Conservation (phyloP, 2,888 invertebrate species). For the Auanema sp. region DNA sequence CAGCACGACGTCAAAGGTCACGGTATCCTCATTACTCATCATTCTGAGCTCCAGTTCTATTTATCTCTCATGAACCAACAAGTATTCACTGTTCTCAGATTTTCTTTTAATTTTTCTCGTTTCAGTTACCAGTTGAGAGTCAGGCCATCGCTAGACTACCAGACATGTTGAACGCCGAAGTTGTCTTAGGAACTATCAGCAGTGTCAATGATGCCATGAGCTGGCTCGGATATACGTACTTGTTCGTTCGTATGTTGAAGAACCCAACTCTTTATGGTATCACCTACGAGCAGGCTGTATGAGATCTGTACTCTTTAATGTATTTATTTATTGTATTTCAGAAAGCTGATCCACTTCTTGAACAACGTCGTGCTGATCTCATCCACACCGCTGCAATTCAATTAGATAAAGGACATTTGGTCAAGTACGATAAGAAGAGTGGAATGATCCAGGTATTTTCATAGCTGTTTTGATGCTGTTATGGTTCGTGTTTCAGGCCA, state of each 20-base stretch:
- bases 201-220: conserved; percentile 86
- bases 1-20: conserved; percentile 97
- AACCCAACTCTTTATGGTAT: conserved; percentile 88
- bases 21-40: conserved; percentile 94
- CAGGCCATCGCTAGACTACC: conserved; percentile 89
- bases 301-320: conserved; percentile 8
- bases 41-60: conserved; percentile 97
- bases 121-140: conserved; percentile 86
- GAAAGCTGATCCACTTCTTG: conserved; percentile 82
- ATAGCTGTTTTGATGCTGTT: background rate
- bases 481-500: conserved; percentile 72
- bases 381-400: conserved; percentile 89
- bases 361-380: conserved; percentile 87
- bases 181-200: conserved; percentile 90
- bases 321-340: conserved; percentile 31
- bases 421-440: conserved; percentile 91
- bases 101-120: background rate
- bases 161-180: conserved; percentile 96
- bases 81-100: conserved; percentile 40
- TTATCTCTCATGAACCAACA: conserved; percentile 95
- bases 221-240: conserved; percentile 93
- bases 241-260: conserved; percentile 90
- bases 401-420: conserved; percentile 88
- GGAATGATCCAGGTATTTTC: conserved; percentile 78
- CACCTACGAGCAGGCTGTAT: conserved; percentile 57